Base-by-base conservation (phyloP, 2,888 invertebrate genomes). In the Ochropleura plecta region DNA sequence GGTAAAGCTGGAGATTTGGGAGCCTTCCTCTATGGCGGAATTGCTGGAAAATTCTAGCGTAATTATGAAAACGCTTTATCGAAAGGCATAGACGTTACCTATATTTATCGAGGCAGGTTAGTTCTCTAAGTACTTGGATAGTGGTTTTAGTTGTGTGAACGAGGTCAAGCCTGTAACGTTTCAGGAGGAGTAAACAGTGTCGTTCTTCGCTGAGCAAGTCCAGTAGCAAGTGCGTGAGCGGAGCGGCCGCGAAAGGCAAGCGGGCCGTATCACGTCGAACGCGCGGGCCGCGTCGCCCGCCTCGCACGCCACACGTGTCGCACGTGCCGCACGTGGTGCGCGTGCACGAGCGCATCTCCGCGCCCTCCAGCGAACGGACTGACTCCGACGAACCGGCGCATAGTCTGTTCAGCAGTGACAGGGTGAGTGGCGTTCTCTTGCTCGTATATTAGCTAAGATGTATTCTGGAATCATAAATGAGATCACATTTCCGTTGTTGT, bases 331-430 rank as follows among this genome's bases (percentile, higher is more conserved):
- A 62, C 49, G 30, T 30, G 30, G 30, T 30, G 30, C 73, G 12
- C 14, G 46, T 79, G 46, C 88, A 79, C 89, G 86, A 91, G 83
- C 89, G 92, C 70, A 81, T 90, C 59, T 94, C 95, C 78, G 94
- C 96, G 88, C 96, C 93, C 44, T 94, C 95, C 16, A 94, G 94
- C 87, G 96, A 95, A 82, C 86, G 97, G 74, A 95, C 95, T 0
- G 96, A 96, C 90, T 95, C 95, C 5, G 96, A 96, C 70, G 95
- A 95, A 55, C 93, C 95, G 1, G 88, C 93, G 59, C 93, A 93
- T 49, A 90, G 89, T 49, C 78, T 92, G 3, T 95, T 92, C 80
- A 85, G 94, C 73, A 87, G 91, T 0, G 93, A 90, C 75, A 89
- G 94, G 89, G 95, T 71, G n/a, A 71, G 46, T 6, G 4, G 8